Evolutionary conservation across 2,888 invertebrate species (phyloP).

Genomic region (Macroteleia sp.): DNA sequence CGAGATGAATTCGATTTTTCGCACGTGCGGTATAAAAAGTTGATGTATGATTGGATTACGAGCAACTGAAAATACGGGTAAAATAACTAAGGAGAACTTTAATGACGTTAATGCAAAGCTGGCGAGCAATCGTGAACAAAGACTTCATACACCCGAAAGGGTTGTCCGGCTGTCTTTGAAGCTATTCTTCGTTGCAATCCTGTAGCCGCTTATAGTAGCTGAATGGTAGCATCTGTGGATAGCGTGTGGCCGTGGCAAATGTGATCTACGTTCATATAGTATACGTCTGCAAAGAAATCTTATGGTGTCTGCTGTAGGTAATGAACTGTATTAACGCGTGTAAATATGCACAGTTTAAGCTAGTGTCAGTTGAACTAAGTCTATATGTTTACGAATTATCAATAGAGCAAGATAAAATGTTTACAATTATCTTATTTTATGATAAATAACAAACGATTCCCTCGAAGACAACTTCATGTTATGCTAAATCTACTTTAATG

Average conservation of each 20-base stretch:
- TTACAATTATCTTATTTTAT: too few relatives aligned
- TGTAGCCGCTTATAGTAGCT: conserved; percentile 48
- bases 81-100: conserved; percentile 36
- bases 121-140: conserved; percentile 56
- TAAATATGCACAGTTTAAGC: background rate
- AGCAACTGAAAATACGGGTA: conserved; percentile 38
- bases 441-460: too few relatives aligned
- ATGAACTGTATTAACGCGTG: conserved; percentile 37
- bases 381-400: too few relatives aligned
- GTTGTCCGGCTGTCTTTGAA: conserved; percentile 67
- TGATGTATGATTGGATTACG: conserved; percentile 50
- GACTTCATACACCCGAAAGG: conserved; percentile 49
- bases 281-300: conserved; percentile 60
- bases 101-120: conserved; percentile 62
- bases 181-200: conserved; percentile 48
- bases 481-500: too few relatives aligned
- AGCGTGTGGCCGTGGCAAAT: conserved; percentile 74
- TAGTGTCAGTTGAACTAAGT: too few relatives aligned
- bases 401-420: too few relatives aligned
- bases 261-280: conserved; percentile 74
- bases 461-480: too few relatives aligned
- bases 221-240: conserved; percentile 71
- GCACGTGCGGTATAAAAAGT: conserved; percentile 46
- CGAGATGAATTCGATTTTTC: too few relatives aligned
- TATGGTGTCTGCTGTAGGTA: conserved; percentile 66